A percentile compares a stretch with the other conserved stretches of the same genome.
phyloP scores from a whole-genome alignment of 2,113 vertebrate species.

The Lutjanus erythropterus region DNA sequence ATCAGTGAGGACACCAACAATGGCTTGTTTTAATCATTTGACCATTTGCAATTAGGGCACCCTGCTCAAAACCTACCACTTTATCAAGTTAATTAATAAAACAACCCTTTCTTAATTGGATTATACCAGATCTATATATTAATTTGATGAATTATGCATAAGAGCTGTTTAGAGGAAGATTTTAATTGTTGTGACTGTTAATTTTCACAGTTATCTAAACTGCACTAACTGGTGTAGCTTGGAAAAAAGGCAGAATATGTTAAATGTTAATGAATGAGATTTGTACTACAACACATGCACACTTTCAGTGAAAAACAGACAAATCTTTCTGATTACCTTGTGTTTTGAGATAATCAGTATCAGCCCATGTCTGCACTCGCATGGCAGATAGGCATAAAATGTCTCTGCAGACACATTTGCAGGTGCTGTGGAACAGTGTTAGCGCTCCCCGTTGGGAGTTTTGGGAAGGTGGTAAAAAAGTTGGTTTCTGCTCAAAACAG shows the following conservation, averaged over 20 bases:
- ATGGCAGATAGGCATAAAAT: too few species aligned
- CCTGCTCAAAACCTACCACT: conserved; percentile 48
- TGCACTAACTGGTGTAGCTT: conserved; percentile 32
- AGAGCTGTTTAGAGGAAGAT: conserved; percentile 49
- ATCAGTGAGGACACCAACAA: conserved; percentile 44
- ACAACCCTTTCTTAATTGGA: conserved; percentile 62
- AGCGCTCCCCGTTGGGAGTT: too few species aligned
- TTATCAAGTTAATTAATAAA: conserved; percentile 75
- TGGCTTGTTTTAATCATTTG: conserved; percentile 65
- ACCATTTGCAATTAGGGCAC: conserved; percentile 57
- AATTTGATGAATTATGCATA: conserved; percentile 68
- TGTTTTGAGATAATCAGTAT: too few species aligned
- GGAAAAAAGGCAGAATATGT: conserved; percentile 25
- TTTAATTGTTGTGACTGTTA: conserved; percentile 64
- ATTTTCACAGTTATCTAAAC: conserved; percentile 61
- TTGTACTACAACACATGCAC: conserved; percentile 8
- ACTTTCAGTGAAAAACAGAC: too few species aligned
- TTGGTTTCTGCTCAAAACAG: too few species aligned
- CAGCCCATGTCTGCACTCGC: too few species aligned
- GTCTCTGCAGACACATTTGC: too few species aligned
- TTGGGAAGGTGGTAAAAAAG: too few species aligned
- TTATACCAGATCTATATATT: conserved; percentile 59
- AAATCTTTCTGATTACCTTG: too few species aligned
- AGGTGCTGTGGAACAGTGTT: too few species aligned
- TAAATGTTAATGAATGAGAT: conserved; percentile 25